These are phyloP conservation scores for Semnornis frantzii DNA, from an alignment of 2,113 vertebrate species.

Conservation along the genomic window DNA sequence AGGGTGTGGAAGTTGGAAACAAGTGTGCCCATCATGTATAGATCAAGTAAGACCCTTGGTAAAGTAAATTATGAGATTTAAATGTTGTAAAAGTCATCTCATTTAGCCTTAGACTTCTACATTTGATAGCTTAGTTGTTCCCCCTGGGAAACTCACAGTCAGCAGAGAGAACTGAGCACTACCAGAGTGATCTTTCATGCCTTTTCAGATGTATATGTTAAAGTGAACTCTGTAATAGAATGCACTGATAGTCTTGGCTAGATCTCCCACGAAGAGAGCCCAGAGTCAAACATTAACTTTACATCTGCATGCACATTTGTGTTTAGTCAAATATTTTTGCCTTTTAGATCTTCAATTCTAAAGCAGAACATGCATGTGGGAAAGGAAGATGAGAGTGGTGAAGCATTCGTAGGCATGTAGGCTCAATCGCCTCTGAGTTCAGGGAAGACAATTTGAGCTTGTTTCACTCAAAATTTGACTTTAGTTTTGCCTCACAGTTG, in stretches of 20 bases:
- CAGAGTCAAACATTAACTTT: neutral
- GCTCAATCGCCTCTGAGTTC: neutral
- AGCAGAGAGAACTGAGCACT: neutral
- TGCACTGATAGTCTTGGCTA: neutral
- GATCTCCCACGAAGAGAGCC: neutral
- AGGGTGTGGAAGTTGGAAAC: fast-evolving
- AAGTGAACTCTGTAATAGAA: neutral
- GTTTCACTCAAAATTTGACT: neutral
- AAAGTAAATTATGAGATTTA: neutral
- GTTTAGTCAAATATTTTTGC: too few species aligned
- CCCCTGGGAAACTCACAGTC: neutral
- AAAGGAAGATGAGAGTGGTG: neutral
- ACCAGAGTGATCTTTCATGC: neutral
- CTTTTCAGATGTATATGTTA: neutral
- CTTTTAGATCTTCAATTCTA: neutral
- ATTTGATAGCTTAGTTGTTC: neutral
- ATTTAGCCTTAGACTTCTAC: neutral
- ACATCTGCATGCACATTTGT: too few species aligned
- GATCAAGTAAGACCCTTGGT: neutral
- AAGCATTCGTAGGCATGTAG: fast-evolving
- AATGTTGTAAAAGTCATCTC: neutral
- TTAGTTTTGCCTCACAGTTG: neutral
- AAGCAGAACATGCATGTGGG: neutral
- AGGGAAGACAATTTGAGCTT: neutral
- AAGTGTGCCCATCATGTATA: fast-evolving